Evolutionary conservation across 1,140 invertebrate genomes (phyloP).

Genomic region (Periplaneta americana): DNA sequence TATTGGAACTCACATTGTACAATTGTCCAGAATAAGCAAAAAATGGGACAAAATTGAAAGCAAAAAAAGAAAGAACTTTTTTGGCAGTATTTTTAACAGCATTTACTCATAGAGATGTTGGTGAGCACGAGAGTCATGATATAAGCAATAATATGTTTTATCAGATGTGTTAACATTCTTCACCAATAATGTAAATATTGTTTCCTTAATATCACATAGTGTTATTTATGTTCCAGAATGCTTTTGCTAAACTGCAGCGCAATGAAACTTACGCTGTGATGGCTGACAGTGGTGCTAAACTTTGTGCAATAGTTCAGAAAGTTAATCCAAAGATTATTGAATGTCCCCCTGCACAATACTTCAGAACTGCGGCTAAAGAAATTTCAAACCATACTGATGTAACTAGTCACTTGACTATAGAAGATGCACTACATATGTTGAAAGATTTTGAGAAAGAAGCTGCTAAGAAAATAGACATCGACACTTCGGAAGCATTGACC

Average conservation of each 20-base stretch:
- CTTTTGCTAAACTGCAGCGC: background rate
- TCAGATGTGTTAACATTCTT: too few relatives aligned
- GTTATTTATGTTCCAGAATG: background rate
- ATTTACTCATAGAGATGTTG: too few relatives aligned
- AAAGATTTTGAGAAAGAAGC: background rate
- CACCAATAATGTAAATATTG: too few relatives aligned
- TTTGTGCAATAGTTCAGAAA: background rate
- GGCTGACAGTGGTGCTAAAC: background rate
- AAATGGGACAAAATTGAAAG: too few relatives aligned
- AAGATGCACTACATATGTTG: background rate
- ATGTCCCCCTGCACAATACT: background rate
- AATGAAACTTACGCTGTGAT: background rate
- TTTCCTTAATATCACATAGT: too few relatives aligned
- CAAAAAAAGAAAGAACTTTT: too few relatives aligned
- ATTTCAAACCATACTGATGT: background rate
- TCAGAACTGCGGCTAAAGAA: background rate
- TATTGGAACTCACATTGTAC: too few relatives aligned
- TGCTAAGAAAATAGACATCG: background rate
- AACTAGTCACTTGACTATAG: background rate
- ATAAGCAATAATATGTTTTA: too few relatives aligned
- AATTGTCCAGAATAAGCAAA: too few relatives aligned
- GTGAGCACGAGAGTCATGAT: too few relatives aligned
- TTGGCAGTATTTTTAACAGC: too few relatives aligned
- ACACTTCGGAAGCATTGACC: background rate
- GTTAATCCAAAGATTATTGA: background rate